These are phyloP conservation scores for Polylopha cassiicola DNA, from an alignment of 2,888 invertebrate genomes.

Conservation along the genomic window DNA sequence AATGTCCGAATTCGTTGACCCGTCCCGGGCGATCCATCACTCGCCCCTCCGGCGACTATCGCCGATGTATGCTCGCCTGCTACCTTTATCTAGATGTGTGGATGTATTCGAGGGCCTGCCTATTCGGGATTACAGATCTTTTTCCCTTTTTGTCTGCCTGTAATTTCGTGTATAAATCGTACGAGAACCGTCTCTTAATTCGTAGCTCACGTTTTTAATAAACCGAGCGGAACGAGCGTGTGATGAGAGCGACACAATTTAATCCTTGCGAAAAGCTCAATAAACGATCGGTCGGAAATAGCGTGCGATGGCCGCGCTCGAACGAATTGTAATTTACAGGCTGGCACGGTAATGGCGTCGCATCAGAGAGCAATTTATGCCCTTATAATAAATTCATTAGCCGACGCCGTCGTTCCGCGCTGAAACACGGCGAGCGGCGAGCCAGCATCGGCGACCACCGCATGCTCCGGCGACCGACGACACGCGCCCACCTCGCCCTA, in stretches of 20 bases:
- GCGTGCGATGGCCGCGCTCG: constrained; percentile 45
- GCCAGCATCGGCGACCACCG: constrained; percentile 17
- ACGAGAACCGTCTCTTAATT: constrained; percentile 29
- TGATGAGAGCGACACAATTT: constrained; percentile 28
- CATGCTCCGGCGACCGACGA: constrained; percentile 14
- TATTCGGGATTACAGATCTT: constrained; percentile 63
- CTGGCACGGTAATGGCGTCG: constrained; percentile 65
- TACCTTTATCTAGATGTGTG: constrained; percentile 64
- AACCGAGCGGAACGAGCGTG: constrained; percentile 27
- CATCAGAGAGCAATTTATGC: constrained; percentile 73
- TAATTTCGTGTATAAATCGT: constrained; percentile 38
- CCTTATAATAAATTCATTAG: constrained; percentile 77
- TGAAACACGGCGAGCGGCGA: constrained; percentile 30
- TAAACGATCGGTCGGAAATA: constrained; percentile 59
- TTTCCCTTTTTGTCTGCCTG: constrained; percentile 44
- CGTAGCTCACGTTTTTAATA: constrained; percentile 32
- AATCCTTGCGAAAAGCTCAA: constrained; percentile 51
- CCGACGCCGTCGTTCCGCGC: constrained; percentile 31
- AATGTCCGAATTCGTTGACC: constrained; percentile 79
- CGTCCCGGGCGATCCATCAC: constrained; percentile 78
- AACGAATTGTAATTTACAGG: constrained; percentile 72
- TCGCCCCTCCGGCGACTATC: constrained; percentile 67
- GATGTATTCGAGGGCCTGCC: constrained; percentile 55
- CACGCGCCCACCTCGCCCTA: constrained; percentile 25
- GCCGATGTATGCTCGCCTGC: constrained; percentile 55